Conservation (phyloP, 2,113 vertebrate species). For the Cheirogaleus medius region DNA sequence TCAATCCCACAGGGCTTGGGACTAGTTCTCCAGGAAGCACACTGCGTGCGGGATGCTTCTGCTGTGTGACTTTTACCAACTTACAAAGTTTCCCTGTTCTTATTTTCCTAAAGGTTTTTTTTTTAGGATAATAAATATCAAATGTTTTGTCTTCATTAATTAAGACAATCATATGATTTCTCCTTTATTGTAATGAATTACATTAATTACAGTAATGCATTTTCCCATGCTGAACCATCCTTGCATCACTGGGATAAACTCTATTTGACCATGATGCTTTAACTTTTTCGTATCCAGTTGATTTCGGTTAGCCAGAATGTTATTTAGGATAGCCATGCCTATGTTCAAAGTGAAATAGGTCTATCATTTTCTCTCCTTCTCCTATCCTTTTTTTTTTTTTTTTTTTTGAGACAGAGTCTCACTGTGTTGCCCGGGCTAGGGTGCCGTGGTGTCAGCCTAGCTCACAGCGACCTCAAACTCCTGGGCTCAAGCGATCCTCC, state of each 20-base stretch:
- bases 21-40: accelerated
- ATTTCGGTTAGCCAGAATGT: not conserved
- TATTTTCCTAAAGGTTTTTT: not conserved
- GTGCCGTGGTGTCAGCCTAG: no score
- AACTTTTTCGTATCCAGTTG: not conserved
- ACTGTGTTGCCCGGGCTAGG: no score
- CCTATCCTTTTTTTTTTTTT: not conserved
- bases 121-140: not conserved
- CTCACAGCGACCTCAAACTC: no score
- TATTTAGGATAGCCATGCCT: not conserved
- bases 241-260: not conserved
- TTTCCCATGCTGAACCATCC: not conserved
- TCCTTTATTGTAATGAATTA: not conserved
- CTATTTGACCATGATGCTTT: not conserved
- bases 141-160: not conserved
- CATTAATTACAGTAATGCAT: not conserved
- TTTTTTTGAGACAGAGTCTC: no score
- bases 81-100: not conserved
- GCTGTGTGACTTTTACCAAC: accelerated
- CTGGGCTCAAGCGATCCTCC: no score
- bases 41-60: not conserved
- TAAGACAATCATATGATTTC: not conserved
- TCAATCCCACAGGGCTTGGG: accelerated
- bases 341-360: not conserved
- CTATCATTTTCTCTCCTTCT: not conserved